These are phyloP conservation scores for Thermophis baileyi DNA, from an alignment of 2,113 vertebrate genomes.

Conservation along the genomic window DNA sequence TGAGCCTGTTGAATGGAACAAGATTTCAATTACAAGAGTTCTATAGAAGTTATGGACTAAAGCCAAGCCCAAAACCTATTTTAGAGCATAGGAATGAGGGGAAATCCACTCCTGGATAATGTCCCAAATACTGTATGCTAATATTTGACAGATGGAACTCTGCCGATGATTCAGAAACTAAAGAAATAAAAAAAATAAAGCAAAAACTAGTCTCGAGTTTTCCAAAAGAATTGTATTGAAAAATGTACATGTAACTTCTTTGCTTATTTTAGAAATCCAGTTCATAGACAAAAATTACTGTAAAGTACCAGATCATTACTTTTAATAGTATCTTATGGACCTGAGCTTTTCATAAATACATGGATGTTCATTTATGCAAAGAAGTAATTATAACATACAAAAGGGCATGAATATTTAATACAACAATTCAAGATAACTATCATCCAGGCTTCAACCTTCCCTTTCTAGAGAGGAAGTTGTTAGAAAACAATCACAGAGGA, in stretches of 20 bases:
- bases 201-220: background rate
- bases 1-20: background rate
- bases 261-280: background rate
- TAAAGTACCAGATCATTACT: background rate
- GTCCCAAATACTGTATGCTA: background rate
- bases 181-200: background rate
- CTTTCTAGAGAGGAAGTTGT: background rate
- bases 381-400: background rate
- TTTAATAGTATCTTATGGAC: background rate
- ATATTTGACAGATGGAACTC: conserved; percentile 29
- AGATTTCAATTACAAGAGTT: background rate
- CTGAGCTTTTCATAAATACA: background rate
- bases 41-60: background rate
- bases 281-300: background rate
- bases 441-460: background rate
- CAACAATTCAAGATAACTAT: background rate
- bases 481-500: background rate
- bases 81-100: background rate
- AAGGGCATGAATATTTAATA: background rate
- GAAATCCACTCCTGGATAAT: conserved; percentile 17
- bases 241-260: background rate
- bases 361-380: background rate
- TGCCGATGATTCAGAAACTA: conserved; percentile 3
- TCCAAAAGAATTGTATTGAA: background rate
- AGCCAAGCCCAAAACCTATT: background rate